Evolutionary conservation across 2,797 vertebrate species (phyloP).

Genomic region (Percopsis omiscomaycus): DNA sequence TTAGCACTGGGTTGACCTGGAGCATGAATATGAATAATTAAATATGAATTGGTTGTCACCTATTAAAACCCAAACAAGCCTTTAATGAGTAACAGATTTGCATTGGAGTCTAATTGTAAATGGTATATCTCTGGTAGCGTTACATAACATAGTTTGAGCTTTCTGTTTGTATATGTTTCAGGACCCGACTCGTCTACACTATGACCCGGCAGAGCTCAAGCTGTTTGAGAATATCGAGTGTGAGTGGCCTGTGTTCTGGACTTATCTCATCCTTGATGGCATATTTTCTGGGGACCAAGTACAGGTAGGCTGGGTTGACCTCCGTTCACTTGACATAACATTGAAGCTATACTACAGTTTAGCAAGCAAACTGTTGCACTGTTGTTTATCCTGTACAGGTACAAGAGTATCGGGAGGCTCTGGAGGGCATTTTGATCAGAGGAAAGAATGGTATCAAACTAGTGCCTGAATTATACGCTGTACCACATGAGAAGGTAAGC

Average conservation of each 20-base stretch:
- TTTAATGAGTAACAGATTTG: not conserved
- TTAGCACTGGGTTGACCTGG: too few species aligned
- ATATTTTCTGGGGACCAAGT: constrained; percentile 87
- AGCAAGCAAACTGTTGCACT: not conserved
- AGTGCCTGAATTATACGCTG: constrained; percentile 91
- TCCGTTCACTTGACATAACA: not conserved
- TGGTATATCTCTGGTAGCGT: not conserved
- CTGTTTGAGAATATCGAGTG: constrained; percentile 99
- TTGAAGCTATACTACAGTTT: not conserved
- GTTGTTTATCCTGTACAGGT: constrained; percentile 74
- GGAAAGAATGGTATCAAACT: constrained; percentile 90
- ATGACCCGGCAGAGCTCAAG: constrained; percentile 96
- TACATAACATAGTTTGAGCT: not conserved
- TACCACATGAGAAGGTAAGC: constrained; percentile 88
- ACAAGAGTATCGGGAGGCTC: constrained; percentile 92
- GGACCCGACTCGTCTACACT: constrained; percentile 93
- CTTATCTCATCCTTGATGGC: constrained; percentile 93
- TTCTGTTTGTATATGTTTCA: constrained; percentile 51
- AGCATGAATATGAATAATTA: too few species aligned
- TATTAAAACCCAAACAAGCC: too few species aligned
- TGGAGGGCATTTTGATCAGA: constrained; percentile 91
- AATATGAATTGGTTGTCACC: too few species aligned
- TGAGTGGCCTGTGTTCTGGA: constrained; percentile 99
- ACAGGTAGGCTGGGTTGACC: constrained; percentile 78
- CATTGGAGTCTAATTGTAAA: not conserved